These are phyloP conservation scores for Silurus glanis DNA, from an alignment of 2,113 vertebrate species.

Conservation along the genomic window DNA sequence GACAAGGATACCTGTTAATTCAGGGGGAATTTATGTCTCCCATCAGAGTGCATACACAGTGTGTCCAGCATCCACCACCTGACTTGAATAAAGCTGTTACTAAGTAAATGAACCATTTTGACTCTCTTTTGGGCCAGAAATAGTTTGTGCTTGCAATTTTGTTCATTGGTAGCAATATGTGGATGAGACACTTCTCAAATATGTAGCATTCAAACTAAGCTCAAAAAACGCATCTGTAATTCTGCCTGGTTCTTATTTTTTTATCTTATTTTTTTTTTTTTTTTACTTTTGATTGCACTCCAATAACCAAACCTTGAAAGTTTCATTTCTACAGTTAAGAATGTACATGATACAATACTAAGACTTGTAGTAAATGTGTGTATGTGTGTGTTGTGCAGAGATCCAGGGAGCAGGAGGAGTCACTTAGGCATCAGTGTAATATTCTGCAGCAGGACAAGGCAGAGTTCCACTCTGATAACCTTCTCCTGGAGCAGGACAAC, in stretches of 20 bases:
- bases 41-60: background rate
- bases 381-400: conserved; percentile 56
- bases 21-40: background rate
- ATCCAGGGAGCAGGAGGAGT: conserved; percentile 60
- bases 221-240: background rate
- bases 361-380: background rate
- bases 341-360: background rate
- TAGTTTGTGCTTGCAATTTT: background rate
- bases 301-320: background rate
- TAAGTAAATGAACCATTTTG: background rate
- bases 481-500: conserved; percentile 74
- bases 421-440: conserved; percentile 58
- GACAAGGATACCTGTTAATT: background rate
- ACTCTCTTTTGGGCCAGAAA: background rate
- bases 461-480: conserved; percentile 65
- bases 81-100: background rate
- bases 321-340: background rate
- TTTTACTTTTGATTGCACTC: background rate
- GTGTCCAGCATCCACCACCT: background rate
- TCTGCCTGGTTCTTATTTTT: background rate
- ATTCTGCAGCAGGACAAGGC: conserved; percentile 58
- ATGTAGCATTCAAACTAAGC: background rate
- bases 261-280: background rate
- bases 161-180: background rate
- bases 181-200: background rate